Conservation (phyloP, 2,888 invertebrate genomes). For the Muschampia plurimacula region DNA sequence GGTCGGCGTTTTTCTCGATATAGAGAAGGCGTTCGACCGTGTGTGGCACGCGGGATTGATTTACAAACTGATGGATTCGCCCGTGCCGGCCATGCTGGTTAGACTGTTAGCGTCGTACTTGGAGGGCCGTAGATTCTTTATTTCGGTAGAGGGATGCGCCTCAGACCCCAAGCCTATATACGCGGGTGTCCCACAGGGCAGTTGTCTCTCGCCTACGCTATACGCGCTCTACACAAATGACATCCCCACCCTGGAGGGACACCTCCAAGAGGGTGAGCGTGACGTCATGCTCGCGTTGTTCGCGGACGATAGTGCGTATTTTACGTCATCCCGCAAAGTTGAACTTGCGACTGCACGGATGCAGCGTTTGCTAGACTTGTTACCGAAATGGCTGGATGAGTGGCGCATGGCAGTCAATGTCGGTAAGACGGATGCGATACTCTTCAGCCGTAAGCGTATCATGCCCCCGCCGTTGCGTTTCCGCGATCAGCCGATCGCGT, state of each 20-base stretch:
- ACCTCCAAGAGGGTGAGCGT: not conserved
- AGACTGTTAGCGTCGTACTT: not conserved
- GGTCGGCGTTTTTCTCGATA: constrained; percentile 39
- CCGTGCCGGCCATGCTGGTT: not conserved
- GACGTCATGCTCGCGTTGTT: constrained; percentile 4
- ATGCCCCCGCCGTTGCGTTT: constrained; percentile 13
- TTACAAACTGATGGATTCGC: constrained; percentile 40
- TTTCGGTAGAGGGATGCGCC: not conserved
- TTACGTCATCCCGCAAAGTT: not conserved
- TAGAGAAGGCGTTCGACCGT: constrained; percentile 52
- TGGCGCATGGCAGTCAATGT: constrained; percentile 17
- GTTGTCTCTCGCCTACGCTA: not conserved
- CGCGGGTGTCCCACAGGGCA: constrained; percentile 1
- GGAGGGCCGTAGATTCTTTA: not conserved
- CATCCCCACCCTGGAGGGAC: constrained; percentile 12
- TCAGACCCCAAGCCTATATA: not conserved
- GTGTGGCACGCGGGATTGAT: constrained; percentile 52
- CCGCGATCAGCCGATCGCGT: not conserved
- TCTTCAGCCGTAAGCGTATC: constrained; percentile 2
- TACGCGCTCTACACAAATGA: constrained; percentile 23
- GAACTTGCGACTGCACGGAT: not conserved
- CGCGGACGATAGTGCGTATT: constrained; percentile 17
- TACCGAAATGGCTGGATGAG: constrained; percentile 1
- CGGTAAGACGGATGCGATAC: constrained; percentile 3
- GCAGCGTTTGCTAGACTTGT: constrained; percentile 5